Base-by-base conservation (phyloP, 1,140 invertebrate species). In the Trichomalopsis sarcophagae region DNA sequence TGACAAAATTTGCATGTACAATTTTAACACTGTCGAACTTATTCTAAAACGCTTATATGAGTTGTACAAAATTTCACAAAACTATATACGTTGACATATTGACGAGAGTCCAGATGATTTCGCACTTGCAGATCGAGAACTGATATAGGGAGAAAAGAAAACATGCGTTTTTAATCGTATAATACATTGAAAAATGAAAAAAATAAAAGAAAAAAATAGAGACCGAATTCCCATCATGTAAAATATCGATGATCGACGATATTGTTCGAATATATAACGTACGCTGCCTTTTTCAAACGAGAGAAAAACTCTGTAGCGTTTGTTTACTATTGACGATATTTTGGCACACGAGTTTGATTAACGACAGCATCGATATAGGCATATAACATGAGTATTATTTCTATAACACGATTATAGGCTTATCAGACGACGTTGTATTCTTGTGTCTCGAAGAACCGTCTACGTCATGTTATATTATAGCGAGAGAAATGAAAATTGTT, bases 211-310 rank as follows among this genome's bases (percentile, higher is more conserved):
- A 44, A 80, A 47, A 36, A 44, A 62, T 27, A 73, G 21, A 75
- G 74, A 75, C 30, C 80, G 84, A 85, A 84, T 85, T 84, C 47
- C 84, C 74, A 74, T 66, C 11, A 75, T 47, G 77, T 27, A 68
- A 81, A 77, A 75, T 76, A 85, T 73, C 78, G 76, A 88, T 62
- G 55, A 55, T 74, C 86, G 86, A 88, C 84, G 84, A 87, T 87
- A 87, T 89, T 79, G 85, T 90, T 90, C 85, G 84, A 87, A 88
- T 89, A n/a, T 47, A 55, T 81, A 90, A 90, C 87, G 84, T 89
- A 86, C 87, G 89, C 89, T 91, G 89, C 89, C 89, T 90, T 90
- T 89, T 84, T 87, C 85, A 81, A 87, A 74, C 85, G 85, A 89
- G 83, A 89, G 87, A 89, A 66, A 17, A 82, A 78, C 62, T 71